phyloP scores from a whole-genome alignment of 1,140 invertebrate genomes.

The Gerris buenoi region DNA sequence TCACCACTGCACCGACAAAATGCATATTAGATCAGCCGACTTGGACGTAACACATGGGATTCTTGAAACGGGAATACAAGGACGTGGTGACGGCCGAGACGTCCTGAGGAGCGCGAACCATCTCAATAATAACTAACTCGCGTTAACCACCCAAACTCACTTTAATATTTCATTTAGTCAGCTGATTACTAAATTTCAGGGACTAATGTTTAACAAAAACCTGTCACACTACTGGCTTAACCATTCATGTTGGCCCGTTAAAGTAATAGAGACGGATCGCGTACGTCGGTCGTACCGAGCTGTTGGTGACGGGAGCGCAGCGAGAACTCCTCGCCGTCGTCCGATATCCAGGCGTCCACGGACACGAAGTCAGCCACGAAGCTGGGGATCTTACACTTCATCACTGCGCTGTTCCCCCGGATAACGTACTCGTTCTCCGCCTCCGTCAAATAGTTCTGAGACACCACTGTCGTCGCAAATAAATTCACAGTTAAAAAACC shows the following conservation, averaged over 20 bases:
- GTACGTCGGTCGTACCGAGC: no score
- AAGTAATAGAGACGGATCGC: no score
- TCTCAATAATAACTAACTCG: background rate
- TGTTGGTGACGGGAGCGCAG: background rate
- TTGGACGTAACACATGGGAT: background rate
- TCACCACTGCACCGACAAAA: slow-evolving; percentile 73
- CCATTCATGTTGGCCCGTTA: no score
- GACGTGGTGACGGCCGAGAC: background rate
- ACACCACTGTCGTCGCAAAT: no score
- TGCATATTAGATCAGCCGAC: slow-evolving; percentile 12
- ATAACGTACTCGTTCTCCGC: slow-evolving; percentile 84
- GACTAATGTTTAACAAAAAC: no score
- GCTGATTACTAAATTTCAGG: no score
- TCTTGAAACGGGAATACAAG: background rate
- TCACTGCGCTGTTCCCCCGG: slow-evolving; percentile 71
- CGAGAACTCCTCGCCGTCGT: background rate
- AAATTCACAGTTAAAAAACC: no score
- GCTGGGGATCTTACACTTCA: slow-evolving; percentile 80
- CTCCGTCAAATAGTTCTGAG: slow-evolving; percentile 77
- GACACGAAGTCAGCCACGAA: slow-evolving; percentile 55
- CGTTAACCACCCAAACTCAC: no score
- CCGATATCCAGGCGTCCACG: slow-evolving; percentile 59
- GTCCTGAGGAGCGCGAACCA: background rate
- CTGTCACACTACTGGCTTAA: no score
- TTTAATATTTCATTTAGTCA: no score